Base-by-base conservation (phyloP, 1,140 invertebrate species). In the Portunus trituberculatus region DNA sequence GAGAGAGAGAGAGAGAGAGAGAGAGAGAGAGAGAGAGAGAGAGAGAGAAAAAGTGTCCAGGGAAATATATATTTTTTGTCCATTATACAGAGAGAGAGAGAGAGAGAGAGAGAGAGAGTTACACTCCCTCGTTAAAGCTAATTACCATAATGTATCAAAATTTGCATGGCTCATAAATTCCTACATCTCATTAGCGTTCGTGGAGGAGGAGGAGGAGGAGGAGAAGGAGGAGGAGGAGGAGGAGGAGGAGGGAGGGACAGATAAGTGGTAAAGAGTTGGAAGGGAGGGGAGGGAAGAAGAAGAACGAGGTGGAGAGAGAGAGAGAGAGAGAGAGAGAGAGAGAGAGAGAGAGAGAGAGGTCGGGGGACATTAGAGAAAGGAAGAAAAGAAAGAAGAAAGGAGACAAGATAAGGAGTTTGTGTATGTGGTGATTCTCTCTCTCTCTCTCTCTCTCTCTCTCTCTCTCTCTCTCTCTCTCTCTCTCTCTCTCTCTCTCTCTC, bases 61-160 rank as follows among this genome's bases (percentile, higher is more conserved):
- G 20, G 28, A 25, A 82, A 25, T 82, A 82, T 82, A 82, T 82
- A 28, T 20, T 82, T 82, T 82, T 25, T 82, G 76, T 82, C 20
- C 28, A 82, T 82, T 82, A 82, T 82, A 82, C 4, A 2, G 29
- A 87, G 86, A 87, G 31, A 32, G 28, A 32, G 28, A 87, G 29
- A 32, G 29, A 32, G 28, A 87, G 28, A 32, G 29, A 32, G 28
- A 31, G 31, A 32, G 28, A n/a, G 86, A 31, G 46, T 48, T 89
- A 89, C 39, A 45, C 87, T 89, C 31, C 32, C 87, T 28, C 46
- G 45, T 89, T 89, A 89, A 12, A 31, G 45, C 31, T 89, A 89
- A 89, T 89, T 89, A 89, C 87, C 87, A 89, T 89, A 89, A 89
- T 89, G 87, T 48, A 89, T 89, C 87, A 89, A 89, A 89, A 89